A percentile compares a stretch with the other conserved stretches of the same genome.
Conservation (phyloP, 2,888 invertebrate genomes). For the Ectemnius continuus region DNA sequence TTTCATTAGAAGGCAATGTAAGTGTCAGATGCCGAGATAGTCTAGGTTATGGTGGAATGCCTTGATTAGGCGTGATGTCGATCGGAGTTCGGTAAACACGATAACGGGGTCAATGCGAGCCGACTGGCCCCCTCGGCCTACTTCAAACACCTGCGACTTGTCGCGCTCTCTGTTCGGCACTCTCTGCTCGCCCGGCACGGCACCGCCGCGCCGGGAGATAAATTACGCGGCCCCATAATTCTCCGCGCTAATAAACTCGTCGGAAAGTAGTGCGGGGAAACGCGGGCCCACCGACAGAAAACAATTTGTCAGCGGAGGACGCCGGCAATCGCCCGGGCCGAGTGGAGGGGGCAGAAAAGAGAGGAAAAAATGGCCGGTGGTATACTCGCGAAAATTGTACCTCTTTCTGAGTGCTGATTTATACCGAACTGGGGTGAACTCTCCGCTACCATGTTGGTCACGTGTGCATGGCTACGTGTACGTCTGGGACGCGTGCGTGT, state of each 20-base stretch:
- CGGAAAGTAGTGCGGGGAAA: neutral
- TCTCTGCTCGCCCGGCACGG: too few species aligned
- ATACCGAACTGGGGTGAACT: constrained; percentile 32
- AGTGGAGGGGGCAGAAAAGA: constrained; percentile 9
- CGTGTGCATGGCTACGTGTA: neutral
- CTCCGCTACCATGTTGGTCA: too few species aligned
- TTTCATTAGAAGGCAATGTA: too few species aligned
- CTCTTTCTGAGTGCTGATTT: constrained; percentile 43
- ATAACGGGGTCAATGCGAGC: constrained; percentile 7
- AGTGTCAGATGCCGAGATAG: too few species aligned
- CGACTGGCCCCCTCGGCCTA: neutral
- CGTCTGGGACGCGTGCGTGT: constrained; percentile 42
- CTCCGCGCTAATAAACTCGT: constrained; percentile 9
- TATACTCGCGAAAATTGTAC: constrained; percentile 22
- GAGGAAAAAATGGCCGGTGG: constrained; percentile 10
- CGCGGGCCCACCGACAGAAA: constrained; percentile 4
- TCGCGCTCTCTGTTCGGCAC: too few species aligned
- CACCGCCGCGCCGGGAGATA: neutral
- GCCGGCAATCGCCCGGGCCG: neutral
- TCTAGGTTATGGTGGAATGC: too few species aligned
- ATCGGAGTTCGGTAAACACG: neutral
- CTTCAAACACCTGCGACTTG: constrained; percentile 7
- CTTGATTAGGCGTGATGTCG: too few species aligned
- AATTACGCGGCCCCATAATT: constrained; percentile 4
- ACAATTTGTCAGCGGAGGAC: constrained; percentile 7